These are phyloP conservation scores for Falco columbarius DNA, from an alignment of 2,797 vertebrate genomes.

Conservation along the genomic window DNA sequence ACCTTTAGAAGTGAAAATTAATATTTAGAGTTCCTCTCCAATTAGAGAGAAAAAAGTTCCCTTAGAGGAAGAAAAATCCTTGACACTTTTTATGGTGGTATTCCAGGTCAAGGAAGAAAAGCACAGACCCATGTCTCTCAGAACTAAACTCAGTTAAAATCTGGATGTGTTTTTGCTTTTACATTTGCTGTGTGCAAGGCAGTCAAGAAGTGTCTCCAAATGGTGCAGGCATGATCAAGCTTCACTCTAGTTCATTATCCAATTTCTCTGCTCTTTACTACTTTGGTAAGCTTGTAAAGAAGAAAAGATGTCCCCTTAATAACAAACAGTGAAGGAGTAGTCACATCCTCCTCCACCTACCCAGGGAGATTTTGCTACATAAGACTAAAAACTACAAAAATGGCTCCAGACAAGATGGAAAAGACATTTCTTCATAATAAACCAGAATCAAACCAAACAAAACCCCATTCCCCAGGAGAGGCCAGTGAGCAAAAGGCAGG, in stretches of 20 bases:
- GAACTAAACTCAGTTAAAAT: not conserved
- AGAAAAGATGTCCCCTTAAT: not conserved
- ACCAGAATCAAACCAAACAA: not conserved
- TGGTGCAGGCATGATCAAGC: not conserved
- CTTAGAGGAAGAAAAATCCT: not conserved
- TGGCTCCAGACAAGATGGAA: not conserved
- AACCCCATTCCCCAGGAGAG: not conserved
- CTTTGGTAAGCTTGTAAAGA: not conserved
- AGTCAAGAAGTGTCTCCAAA: not conserved
- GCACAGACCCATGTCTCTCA: not conserved
- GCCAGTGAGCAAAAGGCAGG: rapidly evolving
- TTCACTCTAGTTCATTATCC: not conserved
- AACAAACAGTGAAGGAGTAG: rapidly evolving
- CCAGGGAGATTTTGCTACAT: not conserved
- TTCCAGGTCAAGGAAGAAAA: not conserved
- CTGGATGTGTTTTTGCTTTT: not conserved
- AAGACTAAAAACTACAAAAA: not conserved
- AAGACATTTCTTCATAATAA: not conserved
- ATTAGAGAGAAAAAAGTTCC: not conserved
- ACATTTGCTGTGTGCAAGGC: not conserved
- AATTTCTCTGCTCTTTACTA: not conserved
- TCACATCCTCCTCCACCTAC: rapidly evolving
- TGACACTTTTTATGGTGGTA: not conserved
- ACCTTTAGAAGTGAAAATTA: not conserved
- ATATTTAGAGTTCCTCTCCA: not conserved